Evolutionary conservation across 1,140 invertebrate species (phyloP).

Genomic region (Zaprionus capensis): DNA sequence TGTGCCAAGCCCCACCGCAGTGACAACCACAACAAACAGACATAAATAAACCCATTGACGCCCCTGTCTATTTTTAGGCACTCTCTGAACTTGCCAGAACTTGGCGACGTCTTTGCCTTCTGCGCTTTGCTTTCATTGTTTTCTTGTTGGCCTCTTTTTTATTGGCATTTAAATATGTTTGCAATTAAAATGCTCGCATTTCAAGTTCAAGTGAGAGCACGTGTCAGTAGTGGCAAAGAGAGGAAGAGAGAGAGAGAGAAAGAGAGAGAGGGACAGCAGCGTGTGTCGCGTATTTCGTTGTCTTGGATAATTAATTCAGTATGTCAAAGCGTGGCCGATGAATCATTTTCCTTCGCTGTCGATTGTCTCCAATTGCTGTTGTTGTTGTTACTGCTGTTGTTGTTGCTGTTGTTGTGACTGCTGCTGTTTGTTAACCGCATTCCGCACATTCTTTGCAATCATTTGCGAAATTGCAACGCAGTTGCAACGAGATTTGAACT

Average conservation of each 20-base stretch:
- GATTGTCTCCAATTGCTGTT: conserved; percentile 18
- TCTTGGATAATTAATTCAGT: conserved; percentile 62
- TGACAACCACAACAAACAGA: not conserved
- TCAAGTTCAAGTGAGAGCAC: conserved; percentile 72
- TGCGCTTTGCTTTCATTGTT: conserved; percentile 5
- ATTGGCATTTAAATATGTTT: conserved; percentile 64
- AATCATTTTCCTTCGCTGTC: conserved; percentile 56
- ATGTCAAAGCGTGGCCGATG: conserved; percentile 60
- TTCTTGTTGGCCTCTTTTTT: conserved; percentile 25
- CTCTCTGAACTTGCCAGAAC: not conserved
- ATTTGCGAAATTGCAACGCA: conserved; percentile 54
- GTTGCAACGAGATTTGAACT: conserved; percentile 33
- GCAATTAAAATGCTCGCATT: conserved; percentile 68
- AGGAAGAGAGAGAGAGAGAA: not conserved
- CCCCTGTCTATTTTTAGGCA: conserved; percentile 25
- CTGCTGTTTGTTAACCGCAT: conserved; percentile 56
- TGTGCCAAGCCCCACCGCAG: not conserved
- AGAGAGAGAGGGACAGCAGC: conserved; percentile 7
- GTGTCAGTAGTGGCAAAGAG: conserved; percentile 23
- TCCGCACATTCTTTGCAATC: conserved; percentile 70
- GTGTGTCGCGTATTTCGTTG: conserved; percentile 6
- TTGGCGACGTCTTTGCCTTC: conserved; percentile 10
- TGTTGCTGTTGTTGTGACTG: conserved; percentile 15
- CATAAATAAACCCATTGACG: conserved; percentile 10
- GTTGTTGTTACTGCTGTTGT: conserved; percentile 24